These are phyloP conservation scores for Diplosoma virens DNA, from an alignment of 23 tunicate species.

Conservation along the genomic window DNA sequence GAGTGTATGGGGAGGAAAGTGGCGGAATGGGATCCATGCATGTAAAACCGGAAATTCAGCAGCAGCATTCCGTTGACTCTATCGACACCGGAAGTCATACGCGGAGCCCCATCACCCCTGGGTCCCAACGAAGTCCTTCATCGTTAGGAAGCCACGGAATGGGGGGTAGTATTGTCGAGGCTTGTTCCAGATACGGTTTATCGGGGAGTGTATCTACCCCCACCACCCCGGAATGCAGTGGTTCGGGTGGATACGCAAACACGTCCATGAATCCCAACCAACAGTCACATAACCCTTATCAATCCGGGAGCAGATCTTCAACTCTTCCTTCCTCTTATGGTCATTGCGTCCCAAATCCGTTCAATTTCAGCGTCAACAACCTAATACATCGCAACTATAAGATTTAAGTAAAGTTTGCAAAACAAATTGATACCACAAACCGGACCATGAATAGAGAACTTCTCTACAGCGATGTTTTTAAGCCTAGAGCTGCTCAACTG, in stretches of 20 bases:
- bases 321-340: neutral
- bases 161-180: conserved; percentile 49
- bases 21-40: conserved; percentile 35
- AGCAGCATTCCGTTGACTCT: conserved; percentile 67
- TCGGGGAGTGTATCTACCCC: conserved; percentile 44
- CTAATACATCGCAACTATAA: conserved; percentile 51
- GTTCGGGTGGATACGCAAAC: conserved; percentile 36
- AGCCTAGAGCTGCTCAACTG: no score
- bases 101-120: conserved; percentile 55
- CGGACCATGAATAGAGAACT: no score
- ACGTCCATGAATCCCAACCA: conserved; percentile 7
- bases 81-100: conserved; percentile 44
- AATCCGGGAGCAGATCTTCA: conserved; percentile 11
- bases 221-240: conserved; percentile 53
- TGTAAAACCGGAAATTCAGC: conserved; percentile 78
- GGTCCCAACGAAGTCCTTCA: conserved; percentile 38
- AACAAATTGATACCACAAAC: no score
- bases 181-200: conserved; percentile 63
- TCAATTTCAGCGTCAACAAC: conserved; percentile 75
- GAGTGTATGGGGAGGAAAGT: conserved; percentile 14
- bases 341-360: conserved; percentile 47
- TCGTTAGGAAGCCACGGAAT: conserved; percentile 25
- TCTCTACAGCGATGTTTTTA: no score
- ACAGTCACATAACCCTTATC: conserved; percentile 23
- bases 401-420: neutral